These are phyloP conservation scores for Oreochromis grahami DNA, from an alignment of 2,797 vertebrate species.

Conservation along the genomic window DNA sequence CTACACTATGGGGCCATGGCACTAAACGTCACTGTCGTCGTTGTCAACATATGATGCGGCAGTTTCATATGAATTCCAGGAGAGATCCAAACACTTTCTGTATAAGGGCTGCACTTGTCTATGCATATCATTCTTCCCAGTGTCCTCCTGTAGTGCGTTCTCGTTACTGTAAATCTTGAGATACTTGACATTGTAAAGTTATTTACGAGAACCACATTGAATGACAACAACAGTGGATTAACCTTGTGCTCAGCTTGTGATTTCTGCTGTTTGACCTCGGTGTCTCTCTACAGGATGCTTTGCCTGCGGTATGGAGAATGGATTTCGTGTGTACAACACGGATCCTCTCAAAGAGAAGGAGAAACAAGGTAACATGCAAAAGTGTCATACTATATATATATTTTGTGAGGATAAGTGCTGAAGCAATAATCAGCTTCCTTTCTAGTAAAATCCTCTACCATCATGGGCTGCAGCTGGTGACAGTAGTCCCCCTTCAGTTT, in stretches of 20 bases:
- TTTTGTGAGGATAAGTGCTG: not conserved
- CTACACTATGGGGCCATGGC: not conserved
- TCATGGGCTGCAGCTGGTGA: not conserved
- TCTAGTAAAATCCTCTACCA: not conserved
- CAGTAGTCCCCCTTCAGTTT: not conserved
- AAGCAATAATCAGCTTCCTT: not conserved
- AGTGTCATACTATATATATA: not conserved
- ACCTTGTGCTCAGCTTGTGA: not conserved
- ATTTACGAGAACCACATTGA: not conserved
- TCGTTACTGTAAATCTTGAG: not conserved
- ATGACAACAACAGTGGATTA: not conserved
- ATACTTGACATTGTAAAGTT: not conserved
- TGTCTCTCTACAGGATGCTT: conserved; percentile 85
- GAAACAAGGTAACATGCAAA: conserved; percentile 88
- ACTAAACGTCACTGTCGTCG: not conserved
- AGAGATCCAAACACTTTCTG: not conserved
- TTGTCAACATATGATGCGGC: not conserved
- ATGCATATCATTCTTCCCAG: not conserved
- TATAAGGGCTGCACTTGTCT: not conserved
- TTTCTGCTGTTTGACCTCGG: not conserved
- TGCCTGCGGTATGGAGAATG: conserved; percentile 99
- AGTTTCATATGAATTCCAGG: not conserved
- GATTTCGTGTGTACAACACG: conserved; percentile 98
- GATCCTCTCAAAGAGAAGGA: conserved; percentile 99
- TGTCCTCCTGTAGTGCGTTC: not conserved